Percentiles rank a stretch among this genome's conserved stretches.
Evolutionary conservation across 2,113 vertebrate genomes (phyloP).

Genomic region (Psephotus haematonotus): DNA sequence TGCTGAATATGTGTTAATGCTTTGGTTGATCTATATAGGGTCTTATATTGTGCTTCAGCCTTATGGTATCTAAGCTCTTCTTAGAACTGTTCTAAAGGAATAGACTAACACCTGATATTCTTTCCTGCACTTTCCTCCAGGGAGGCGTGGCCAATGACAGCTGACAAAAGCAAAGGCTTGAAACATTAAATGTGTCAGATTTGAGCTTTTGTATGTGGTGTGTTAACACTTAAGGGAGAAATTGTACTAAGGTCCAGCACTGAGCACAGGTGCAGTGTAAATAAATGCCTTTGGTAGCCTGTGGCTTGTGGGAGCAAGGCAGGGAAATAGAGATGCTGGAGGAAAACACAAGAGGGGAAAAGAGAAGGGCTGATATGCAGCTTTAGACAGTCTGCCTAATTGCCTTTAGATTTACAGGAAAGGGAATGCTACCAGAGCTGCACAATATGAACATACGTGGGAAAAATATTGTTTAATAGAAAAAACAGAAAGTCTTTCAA

Average conservation of each 20-base stretch:
- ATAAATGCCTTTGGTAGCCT: background rate
- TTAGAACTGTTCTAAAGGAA: background rate
- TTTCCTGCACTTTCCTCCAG: background rate
- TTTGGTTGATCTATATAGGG: background rate
- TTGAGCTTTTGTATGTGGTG: background rate
- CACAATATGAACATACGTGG: background rate
- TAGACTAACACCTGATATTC: background rate
- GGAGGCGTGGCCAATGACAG: background rate
- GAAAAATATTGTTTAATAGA: background rate
- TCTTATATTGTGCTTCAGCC: background rate
- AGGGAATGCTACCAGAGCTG: background rate
- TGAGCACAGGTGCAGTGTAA: background rate
- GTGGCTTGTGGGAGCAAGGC: background rate
- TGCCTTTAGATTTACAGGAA: background rate
- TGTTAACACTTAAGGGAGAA: background rate
- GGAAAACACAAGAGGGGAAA: background rate
- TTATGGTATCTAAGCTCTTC: background rate
- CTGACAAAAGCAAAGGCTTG: background rate
- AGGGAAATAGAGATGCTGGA: background rate
- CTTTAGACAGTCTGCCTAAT: background rate
- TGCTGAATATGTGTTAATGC: background rate
- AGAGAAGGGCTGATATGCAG: background rate
- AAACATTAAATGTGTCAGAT: background rate
- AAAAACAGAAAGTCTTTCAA: background rate
- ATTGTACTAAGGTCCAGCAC: background rate